Evolutionary conservation across 2,113 vertebrate species (phyloP), one percentile per base, ranked within the genome.

Genomic region (Hippopotamus amphibius): DNA sequence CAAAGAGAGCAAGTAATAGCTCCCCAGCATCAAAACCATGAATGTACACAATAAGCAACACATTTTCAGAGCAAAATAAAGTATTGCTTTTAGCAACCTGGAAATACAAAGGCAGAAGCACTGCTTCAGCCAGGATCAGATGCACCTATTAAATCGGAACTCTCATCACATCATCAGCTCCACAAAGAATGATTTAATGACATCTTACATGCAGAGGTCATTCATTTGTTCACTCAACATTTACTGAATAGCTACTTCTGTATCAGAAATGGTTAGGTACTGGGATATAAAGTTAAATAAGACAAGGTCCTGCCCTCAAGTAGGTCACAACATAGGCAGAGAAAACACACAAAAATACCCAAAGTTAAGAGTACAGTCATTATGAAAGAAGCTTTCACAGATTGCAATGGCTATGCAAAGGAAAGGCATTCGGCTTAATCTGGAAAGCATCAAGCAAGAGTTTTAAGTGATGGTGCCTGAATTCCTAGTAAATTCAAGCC

Each of bases 301-400:
- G 61, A 76, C 37, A 81, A 84, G 37, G 30, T 41, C 84, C 66
- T 90, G 66, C n/a, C 61, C 37, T 89, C 61, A 59, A 48, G 28
- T 50, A 90, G 53, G 37, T 63, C 76, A 81, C 69, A 96, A 93
- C 11, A 19, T 80, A 87, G 66, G 63, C 14, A 63, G 19, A 37
- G 43, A 95, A 95, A 95, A 79, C 30, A 97, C 6, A 90, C 53
- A 72, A 55, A 95, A 66, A 86, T 30, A 86, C 3, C 65, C 57
- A 57, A 92, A 85, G 50, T 84, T 72, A 96, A 72, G 21, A 89
- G 46, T 30, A 50, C 8, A 59, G 79, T 59, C 41, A 69, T 87
- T 48, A 55, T 41, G 53, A 57, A 68, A 46, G 43, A 92, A 50
- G 2, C 16, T 55, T 66, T 30, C 24, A 63, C 61, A 66, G 61